Base-by-base conservation (phyloP, 2,888 invertebrate genomes). In the Acanthococcus lagerstroemiae region DNA sequence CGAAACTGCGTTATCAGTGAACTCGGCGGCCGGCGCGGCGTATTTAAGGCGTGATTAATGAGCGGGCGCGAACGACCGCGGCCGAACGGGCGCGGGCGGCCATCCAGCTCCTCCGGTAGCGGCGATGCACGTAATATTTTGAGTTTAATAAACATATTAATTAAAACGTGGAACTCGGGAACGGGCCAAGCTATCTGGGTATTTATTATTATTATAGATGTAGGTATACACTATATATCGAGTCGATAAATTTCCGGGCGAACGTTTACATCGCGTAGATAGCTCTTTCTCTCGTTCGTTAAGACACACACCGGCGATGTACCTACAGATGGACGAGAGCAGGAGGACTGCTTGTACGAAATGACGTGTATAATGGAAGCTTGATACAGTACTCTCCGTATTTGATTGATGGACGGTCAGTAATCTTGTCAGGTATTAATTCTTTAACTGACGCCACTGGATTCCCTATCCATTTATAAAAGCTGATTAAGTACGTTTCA, bases 361-460 rank as follows among this genome's bases (percentile, higher is more conserved):
- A 58, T 58, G 58, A 58, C 45, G 58, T 44, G 25, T 58, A 58
- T 58, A 58, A 58, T 58, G 45, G 45, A 58, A 19, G 58, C 58
- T 45, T 45, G 58, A 58, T 58, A 58, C 58, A 58, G 25, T 58
- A 45, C 50, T 48, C 50, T 61, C 50, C 26, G 30, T 61, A 52
- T 61, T 50, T 61, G 61, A 61, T 52, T 50, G 52, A 61, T 52
- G 61, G 25, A 50, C 61, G 61, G 61, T 61, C 50, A 52, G 61
- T 52, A 61, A 37, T 61, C 61, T 61, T 61, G 61, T 61, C 61
- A 61, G 61, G 30, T 61, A 61, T 61, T 61, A 61, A 61, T 61
- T 50, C 50, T 50, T 61, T 24, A 61, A 61, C 61, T 61, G 61
- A 61, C 61, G 52, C 61, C 61, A 52, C 52, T 52, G 60, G 60